Evolutionary conservation across 2,113 vertebrate genomes (phyloP).

Genomic region (Rhynchomys soricoides): DNA sequence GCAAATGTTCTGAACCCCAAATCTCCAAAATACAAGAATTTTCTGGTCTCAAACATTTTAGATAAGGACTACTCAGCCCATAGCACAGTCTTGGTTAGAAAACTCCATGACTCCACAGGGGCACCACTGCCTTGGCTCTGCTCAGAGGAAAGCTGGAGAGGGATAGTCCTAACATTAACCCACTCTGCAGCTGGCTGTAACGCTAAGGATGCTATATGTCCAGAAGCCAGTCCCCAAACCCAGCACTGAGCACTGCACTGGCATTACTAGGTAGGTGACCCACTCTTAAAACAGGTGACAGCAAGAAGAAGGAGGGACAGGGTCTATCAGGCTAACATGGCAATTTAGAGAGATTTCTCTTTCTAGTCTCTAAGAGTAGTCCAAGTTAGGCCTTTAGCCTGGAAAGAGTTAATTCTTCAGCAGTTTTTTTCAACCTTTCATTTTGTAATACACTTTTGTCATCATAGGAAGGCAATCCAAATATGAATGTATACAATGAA

Average conservation of each 20-base stretch:
- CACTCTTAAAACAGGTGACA: not conserved
- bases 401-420: not conserved
- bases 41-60: not conserved
- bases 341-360: not conserved
- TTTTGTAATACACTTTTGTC: slow-evolving; percentile 20
- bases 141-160: not conserved
- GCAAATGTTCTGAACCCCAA: not conserved
- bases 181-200: not conserved
- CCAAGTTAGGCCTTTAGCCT: not conserved
- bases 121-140: too few relatives aligned
- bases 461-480: not conserved
- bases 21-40: not conserved
- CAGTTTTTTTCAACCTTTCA: not conserved
- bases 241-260: not conserved
- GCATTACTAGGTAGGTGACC: not conserved
- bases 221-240: not conserved
- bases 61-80: not conserved
- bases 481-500: slow-evolving; percentile 4
- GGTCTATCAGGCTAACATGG: not conserved
- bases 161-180: not conserved
- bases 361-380: not conserved
- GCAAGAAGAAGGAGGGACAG: not conserved
- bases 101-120: not conserved
- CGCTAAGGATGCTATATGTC: not conserved
- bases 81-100: not conserved